Conservation (phyloP, 2,888 invertebrate genomes). For the Himalopsyche japonica region DNA sequence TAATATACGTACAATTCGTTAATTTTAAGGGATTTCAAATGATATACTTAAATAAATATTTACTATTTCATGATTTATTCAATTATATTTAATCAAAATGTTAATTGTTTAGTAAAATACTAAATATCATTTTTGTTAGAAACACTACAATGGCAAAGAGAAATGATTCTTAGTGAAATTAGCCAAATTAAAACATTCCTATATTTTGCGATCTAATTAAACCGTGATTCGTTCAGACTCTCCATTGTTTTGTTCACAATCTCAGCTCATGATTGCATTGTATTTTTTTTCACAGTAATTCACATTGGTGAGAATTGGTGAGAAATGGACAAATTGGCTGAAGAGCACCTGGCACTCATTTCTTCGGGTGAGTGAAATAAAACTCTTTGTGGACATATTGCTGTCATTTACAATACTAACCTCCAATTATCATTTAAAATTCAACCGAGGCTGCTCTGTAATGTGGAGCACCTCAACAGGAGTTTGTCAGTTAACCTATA, state of each 20-base stretch:
- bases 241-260: not conserved
- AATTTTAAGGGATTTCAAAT: too few relatives aligned
- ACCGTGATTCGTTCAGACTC: not conserved
- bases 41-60: too few relatives aligned
- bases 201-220: not conserved
- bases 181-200: not conserved
- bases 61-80: too few relatives aligned
- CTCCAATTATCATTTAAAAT: too few relatives aligned
- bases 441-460: too few relatives aligned
- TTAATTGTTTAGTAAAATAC: too few relatives aligned
- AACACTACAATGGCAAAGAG: not conserved
- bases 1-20: too few relatives aligned
- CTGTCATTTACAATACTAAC: too few relatives aligned
- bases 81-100: too few relatives aligned
- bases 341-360: slow-evolving; percentile 29
- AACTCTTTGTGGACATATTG: not conserved
- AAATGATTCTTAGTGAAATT: not conserved
- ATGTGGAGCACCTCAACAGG: too few relatives aligned
- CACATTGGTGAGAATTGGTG: slow-evolving; percentile 28
- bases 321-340: slow-evolving; percentile 38
- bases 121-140: too few relatives aligned
- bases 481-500: too few relatives aligned
- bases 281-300: slow-evolving; percentile 26
- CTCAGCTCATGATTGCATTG: slow-evolving; percentile 6
- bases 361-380: slow-evolving; percentile 29